phyloP scores from a whole-genome alignment of 2,888 invertebrate genomes.

The Tinea trinotella region DNA sequence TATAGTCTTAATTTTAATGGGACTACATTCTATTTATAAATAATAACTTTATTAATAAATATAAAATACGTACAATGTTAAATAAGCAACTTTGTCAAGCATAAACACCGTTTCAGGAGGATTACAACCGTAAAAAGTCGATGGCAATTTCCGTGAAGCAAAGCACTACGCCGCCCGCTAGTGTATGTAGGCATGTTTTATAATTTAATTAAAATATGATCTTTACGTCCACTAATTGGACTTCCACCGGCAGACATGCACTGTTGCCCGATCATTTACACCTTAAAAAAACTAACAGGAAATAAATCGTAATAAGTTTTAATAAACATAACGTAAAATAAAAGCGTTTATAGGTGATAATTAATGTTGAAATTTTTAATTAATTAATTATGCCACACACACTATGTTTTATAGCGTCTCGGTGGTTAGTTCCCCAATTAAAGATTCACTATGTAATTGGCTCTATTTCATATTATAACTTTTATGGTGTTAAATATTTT shows the following conservation, averaged over 20 bases:
- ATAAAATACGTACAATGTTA: no score
- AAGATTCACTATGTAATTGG: not conserved
- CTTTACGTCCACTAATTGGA: conserved; percentile 26
- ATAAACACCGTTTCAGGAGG: no score
- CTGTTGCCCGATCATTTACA: conserved; percentile 25
- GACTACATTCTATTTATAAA: no score
- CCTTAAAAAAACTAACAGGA: conserved; percentile 20
- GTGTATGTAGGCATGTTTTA: conserved; percentile 12
- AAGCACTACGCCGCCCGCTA: not conserved
- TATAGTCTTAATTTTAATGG: no score
- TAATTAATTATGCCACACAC: not conserved
- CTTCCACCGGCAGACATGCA: conserved; percentile 24
- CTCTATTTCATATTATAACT: no score
- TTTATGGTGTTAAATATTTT: no score
- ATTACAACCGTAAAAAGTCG: not conserved
- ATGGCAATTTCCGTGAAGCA: not conserved
- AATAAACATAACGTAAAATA: conserved; percentile 7
- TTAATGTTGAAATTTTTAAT: not conserved
- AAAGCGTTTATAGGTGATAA: not conserved
- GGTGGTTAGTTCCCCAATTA: not conserved
- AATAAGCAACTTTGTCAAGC: no score
- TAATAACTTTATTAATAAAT: no score
- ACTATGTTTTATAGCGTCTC: not conserved
- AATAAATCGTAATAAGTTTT: conserved; percentile 8
- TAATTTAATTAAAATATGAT: conserved; percentile 24